Base-by-base conservation (phyloP, 2,113 vertebrate genomes). In the Acinonyx jubatus region DNA sequence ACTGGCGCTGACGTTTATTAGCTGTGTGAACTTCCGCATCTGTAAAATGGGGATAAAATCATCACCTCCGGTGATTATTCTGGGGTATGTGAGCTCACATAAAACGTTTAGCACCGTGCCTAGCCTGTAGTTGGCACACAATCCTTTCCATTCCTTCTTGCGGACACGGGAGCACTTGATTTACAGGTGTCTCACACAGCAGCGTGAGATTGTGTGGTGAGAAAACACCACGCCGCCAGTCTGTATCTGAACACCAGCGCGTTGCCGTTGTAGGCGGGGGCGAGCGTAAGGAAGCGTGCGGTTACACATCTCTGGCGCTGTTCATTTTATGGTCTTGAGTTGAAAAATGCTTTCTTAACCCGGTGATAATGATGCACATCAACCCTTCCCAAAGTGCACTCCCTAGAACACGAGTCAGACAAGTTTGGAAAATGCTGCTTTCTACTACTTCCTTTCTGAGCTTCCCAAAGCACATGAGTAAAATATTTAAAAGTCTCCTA, bases 31-130 rank as follows among this genome's bases (percentile, higher is more conserved):
- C 41, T 94, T 90, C 48, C 19, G 68, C 63, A 85, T 68, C 57
- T 86, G 74, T 66, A 93, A 93, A 95, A 66, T 93, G n/a, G 66
- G 55, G 12, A 68, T 76, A 65, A 71, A 87, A 81, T 76, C 68
- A 8, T 78, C 29, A 55, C 52, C 50, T 94, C n/a, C 5, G 13
- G 16, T 71, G 76, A 83, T 69, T 79, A 38, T 55, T 85, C 4
- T 85, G 69, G 65, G 19, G 71, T 36, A 83, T 57, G 61, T 81
- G 13, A 87, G 15, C 50, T 33, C 48, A 69, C 21, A 52, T 65
- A 23, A 55, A 36, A 65, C 41, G 38, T 52, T 96, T 69, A 63
- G 78, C 18, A 38, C 4, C 50, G 65, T 48, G 9, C 63, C 76
- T 92, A 38, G 31, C n/a, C 31, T 4, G 0, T 14, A 36, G 38